A percentile compares a stretch with the other conserved stretches of the same genome.
Evolutionary conservation across 2,113 vertebrate genomes (phyloP).

Genomic region (Colaptes auratus): DNA sequence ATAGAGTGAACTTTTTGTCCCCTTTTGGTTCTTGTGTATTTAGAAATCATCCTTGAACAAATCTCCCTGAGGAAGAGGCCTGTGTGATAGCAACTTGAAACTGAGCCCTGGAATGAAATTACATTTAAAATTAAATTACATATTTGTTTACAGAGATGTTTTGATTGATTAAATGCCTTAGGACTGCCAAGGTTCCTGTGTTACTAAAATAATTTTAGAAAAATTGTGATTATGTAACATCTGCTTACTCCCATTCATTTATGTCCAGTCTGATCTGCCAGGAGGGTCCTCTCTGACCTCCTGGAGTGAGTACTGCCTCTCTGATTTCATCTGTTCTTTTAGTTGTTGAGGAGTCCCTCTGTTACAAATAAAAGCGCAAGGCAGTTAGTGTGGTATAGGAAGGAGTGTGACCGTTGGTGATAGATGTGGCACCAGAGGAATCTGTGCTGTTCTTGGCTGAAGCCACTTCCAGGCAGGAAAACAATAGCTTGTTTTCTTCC

Average conservation of each 20-base stretch:
- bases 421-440: conserved; percentile 57
- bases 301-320: conserved; percentile 31
- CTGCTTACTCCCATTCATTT: neutral
- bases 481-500: conserved; percentile 70
- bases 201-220: neutral
- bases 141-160: conserved; percentile 48
- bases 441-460: conserved; percentile 69
- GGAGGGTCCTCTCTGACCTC: neutral
- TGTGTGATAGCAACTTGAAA: neutral
- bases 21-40: neutral
- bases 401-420: conserved; percentile 45
- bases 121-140: conserved; percentile 28
- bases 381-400: neutral
- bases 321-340: conserved; percentile 23
- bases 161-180: conserved; percentile 37
- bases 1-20: neutral
- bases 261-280: neutral
- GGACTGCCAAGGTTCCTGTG: neutral
- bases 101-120: neutral
- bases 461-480: conserved; percentile 60
- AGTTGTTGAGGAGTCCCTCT: neutral
- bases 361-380: neutral
- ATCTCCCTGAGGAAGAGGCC: neutral
- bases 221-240: neutral
- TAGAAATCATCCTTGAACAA: conserved; percentile 14